These are phyloP conservation scores for Agrotis clavis DNA, from an alignment of 2,888 invertebrate species.

Conservation along the genomic window DNA sequence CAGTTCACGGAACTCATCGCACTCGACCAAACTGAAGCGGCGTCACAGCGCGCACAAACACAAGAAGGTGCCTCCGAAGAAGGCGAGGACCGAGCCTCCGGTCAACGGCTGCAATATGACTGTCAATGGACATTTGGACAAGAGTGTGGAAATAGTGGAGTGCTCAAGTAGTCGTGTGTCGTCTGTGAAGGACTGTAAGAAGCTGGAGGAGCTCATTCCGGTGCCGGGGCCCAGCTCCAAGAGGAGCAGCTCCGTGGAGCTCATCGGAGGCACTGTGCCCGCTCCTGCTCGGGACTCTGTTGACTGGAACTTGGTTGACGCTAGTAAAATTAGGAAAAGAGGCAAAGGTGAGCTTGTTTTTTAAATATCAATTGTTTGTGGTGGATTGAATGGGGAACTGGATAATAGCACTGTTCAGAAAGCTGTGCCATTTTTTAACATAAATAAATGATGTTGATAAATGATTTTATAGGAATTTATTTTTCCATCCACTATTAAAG, in stretches of 20 bases:
- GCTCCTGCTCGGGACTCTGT: conserved; percentile 86
- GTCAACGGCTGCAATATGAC: conserved; percentile 77
- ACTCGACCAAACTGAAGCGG: conserved; percentile 84
- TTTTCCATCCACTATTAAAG: not conserved
- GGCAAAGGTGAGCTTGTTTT: conserved; percentile 81
- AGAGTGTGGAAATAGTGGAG: conserved; percentile 86
- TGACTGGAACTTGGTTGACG: conserved; percentile 88
- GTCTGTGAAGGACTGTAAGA: conserved; percentile 74
- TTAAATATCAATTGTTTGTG: not conserved
- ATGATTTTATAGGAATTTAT: not conserved
- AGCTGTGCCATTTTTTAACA: too few relatives aligned
- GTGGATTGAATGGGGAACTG: not conserved
- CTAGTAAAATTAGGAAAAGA: conserved; percentile 91
- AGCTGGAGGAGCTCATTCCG: conserved; percentile 75
- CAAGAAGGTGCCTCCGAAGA: conserved; percentile 83
- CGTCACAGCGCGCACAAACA: conserved; percentile 83
- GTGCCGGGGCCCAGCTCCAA: conserved; percentile 82
- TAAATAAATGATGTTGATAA: too few relatives aligned
- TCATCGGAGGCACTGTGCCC: conserved; percentile 86
- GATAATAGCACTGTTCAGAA: not conserved
- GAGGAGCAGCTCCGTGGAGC: conserved; percentile 86
- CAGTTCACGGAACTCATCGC: conserved; percentile 87
- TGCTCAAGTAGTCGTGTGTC: conserved; percentile 71
- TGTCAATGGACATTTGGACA: conserved; percentile 73
- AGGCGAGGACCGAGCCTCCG: conserved; percentile 78